Percentiles rank a stretch among this genome's conserved stretches.
Conservation (phyloP, 2,797 vertebrate genomes). For the Sebastes jordani region DNA sequence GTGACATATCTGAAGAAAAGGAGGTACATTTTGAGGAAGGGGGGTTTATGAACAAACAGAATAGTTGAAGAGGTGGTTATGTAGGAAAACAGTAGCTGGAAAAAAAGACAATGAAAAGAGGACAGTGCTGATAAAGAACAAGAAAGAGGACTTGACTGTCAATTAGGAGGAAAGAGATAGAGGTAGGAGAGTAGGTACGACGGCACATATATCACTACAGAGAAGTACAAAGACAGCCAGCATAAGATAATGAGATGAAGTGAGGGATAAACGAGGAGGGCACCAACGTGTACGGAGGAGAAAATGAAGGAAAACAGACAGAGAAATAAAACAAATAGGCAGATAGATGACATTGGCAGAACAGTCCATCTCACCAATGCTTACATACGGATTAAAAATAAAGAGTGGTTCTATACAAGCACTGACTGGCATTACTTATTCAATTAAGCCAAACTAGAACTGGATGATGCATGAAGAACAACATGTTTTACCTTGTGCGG, state of each 20-base stretch:
- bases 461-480: not conserved
- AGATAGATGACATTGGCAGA: not conserved
- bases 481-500: not conserved
- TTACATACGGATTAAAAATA: not conserved
- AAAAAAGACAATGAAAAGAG: constrained; percentile 19
- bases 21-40: not conserved
- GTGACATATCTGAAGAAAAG: constrained; percentile 5
- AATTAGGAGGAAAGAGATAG: constrained; percentile 13
- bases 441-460: not conserved
- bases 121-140: constrained; percentile 43
- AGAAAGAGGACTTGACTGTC: constrained; percentile 12
- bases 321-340: not conserved
- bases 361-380: not conserved
- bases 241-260: constrained; percentile 25
- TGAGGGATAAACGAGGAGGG: constrained; percentile 26
- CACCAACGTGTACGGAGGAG: not conserved
- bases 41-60: constrained; percentile 13
- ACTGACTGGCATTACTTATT: not conserved
- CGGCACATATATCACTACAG: not conserved
- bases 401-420: not conserved
- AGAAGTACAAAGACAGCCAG: constrained; percentile 15
- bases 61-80: constrained; percentile 7
- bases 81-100: constrained; percentile 13
- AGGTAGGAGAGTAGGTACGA: not conserved
- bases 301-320: not conserved